Conservation (phyloP, 2,888 invertebrate genomes). For the Drosophila longiperda region DNA sequence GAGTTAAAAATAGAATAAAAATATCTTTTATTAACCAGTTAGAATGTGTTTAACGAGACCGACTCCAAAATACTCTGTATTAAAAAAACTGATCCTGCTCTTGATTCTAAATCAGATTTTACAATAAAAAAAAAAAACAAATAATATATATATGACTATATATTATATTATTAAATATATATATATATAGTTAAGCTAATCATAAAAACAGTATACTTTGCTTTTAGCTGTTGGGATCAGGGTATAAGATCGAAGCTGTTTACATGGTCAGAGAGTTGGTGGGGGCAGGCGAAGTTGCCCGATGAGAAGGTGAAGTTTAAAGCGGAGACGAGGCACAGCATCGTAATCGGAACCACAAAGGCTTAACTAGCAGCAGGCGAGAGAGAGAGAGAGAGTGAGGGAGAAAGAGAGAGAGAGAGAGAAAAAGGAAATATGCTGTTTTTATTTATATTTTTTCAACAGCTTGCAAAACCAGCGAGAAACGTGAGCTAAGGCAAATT, state of each 20-base stretch:
- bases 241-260: constrained; percentile 9
- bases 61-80: not conserved
- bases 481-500: constrained; percentile 62
- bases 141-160: too few species aligned
- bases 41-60: not conserved
- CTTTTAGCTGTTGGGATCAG: not conserved
- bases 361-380: constrained; percentile 14
- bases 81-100: not conserved
- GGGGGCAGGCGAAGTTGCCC: not conserved
- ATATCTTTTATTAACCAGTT: constrained; percentile 39
- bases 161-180: not conserved
- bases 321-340: constrained; percentile 11
- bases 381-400: constrained; percentile 13
- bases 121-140: not conserved
- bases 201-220: not conserved
- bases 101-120: not conserved
- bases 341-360: constrained; percentile 47
- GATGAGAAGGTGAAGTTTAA: constrained; percentile 16
- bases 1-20: not conserved
- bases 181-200: not conserved
- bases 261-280: constrained; percentile 1
- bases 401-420: not conserved
- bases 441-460: constrained; percentile 27
- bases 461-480: constrained; percentile 57
- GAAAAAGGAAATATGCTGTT: constrained; percentile 9